Evolutionary conservation across 1,140 invertebrate genomes (phyloP).

Genomic region (Aphis gossypii): DNA sequence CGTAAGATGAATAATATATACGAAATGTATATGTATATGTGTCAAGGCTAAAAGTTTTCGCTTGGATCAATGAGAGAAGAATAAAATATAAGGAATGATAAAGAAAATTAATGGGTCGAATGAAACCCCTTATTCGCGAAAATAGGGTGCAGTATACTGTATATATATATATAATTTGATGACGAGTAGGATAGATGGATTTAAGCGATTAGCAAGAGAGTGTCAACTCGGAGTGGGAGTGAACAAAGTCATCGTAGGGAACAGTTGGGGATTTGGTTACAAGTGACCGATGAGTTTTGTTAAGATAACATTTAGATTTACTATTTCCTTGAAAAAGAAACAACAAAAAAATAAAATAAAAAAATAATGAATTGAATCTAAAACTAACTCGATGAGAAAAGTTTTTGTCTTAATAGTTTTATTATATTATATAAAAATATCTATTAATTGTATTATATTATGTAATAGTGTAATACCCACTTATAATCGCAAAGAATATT

Average conservation of each 20-base stretch:
- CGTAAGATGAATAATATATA: not conserved
- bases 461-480: too few species aligned
- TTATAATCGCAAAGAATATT: not conserved
- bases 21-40: not conserved
- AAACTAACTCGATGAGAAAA: not conserved
- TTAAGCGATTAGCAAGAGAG: slow-evolving; percentile 31
- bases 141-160: not conserved
- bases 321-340: not conserved
- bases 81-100: slow-evolving; percentile 20
- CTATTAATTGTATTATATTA: too few species aligned
- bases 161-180: not conserved
- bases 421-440: not conserved
- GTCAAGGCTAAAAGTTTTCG: not conserved
- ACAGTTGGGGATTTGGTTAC: not conserved
- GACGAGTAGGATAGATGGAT: slow-evolving; percentile 25
- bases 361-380: not conserved
- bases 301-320: not conserved
- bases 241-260: not conserved
- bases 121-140: not conserved
- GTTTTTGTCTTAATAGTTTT: not conserved
- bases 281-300: not conserved
- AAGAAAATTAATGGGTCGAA: slow-evolving; percentile 38
- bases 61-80: slow-evolving; percentile 1
- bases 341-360: not conserved
- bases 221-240: not conserved